Conservation (phyloP, 2,797 vertebrate genomes). For the Botia kubotai region DNA sequence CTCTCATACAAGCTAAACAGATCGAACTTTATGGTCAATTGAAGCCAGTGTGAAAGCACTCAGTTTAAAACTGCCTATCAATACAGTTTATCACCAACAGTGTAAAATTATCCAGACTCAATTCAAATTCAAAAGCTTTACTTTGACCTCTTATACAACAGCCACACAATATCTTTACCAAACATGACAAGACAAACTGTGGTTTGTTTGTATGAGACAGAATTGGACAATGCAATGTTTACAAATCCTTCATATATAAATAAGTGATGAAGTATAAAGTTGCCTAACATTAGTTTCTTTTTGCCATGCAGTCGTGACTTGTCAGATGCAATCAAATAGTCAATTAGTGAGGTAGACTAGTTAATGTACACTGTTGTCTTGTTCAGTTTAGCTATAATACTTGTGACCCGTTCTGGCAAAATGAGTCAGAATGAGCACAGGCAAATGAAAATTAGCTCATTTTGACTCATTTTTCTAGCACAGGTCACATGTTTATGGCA, state of each 20-base stretch:
- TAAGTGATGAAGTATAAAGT: neutral
- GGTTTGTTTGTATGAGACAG: neutral
- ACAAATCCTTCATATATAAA: neutral
- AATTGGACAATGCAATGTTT: conserved; percentile 4
- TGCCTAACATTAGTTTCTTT: neutral
- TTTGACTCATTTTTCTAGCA: no score
- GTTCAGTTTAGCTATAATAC: no score
- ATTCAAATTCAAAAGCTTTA: neutral
- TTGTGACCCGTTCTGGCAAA: no score
- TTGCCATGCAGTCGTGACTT: neutral
- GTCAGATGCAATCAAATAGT: neutral
- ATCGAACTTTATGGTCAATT: neutral
- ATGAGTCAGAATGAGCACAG: no score
- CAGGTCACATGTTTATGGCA: no score
- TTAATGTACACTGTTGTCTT: neutral
- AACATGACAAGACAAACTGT: neutral
- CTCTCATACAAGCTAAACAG: no score
- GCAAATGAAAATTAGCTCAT: no score
- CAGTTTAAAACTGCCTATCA: neutral
- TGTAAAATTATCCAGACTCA: neutral
- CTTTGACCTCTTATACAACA: neutral
- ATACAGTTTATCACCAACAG: neutral
- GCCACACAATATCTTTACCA: neutral
- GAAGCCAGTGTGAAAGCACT: neutral
- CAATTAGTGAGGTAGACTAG: neutral